These are phyloP conservation scores for Telenomus remus DNA, from an alignment of 1,140 invertebrate species.

Conservation along the genomic window DNA sequence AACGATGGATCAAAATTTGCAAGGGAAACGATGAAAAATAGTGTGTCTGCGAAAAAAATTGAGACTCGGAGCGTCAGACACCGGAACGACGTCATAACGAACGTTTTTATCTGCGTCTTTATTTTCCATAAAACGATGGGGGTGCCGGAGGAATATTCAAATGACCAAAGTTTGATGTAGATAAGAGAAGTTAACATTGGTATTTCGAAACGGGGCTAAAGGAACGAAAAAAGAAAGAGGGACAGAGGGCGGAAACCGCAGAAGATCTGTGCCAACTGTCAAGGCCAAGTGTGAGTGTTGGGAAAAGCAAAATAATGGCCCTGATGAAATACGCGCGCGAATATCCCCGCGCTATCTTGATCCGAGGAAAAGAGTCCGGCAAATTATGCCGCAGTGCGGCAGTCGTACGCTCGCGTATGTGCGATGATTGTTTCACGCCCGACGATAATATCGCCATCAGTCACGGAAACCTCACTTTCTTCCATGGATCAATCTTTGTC, in stretches of 20 bases:
- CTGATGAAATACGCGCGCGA: conserved; percentile 36
- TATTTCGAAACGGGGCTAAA: not conserved
- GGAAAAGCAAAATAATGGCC: conserved; percentile 30
- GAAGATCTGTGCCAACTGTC: conserved; percentile 2
- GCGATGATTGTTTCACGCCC: conserved; percentile 49
- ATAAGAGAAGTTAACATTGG: conserved; percentile 12
- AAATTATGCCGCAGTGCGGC: conserved; percentile 54
- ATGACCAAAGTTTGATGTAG: conserved; percentile 23
- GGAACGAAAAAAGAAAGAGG: conserved; percentile 13
- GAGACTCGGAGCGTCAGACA: not conserved
- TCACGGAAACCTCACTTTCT: conserved; percentile 35
- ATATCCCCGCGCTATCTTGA: conserved; percentile 28
- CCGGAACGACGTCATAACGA: conserved; percentile 14
- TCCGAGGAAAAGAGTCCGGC: conserved; percentile 38
- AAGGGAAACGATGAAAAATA: too few relatives aligned
- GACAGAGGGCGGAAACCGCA: conserved; percentile 39
- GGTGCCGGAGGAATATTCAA: conserved; percentile 19
- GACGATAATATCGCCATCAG: conserved; percentile 39
- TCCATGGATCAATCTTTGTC: conserved; percentile 11
- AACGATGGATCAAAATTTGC: too few relatives aligned
- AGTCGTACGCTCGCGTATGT: conserved; percentile 34
- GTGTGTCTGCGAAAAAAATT: not conserved
- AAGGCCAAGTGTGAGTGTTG: not conserved
- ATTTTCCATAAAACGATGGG: too few relatives aligned
- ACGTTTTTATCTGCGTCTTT: conserved; percentile 4